These are phyloP conservation scores for Muscidifurax raptorellus DNA, from an alignment of 1,140 invertebrate species.

Conservation along the genomic window DNA sequence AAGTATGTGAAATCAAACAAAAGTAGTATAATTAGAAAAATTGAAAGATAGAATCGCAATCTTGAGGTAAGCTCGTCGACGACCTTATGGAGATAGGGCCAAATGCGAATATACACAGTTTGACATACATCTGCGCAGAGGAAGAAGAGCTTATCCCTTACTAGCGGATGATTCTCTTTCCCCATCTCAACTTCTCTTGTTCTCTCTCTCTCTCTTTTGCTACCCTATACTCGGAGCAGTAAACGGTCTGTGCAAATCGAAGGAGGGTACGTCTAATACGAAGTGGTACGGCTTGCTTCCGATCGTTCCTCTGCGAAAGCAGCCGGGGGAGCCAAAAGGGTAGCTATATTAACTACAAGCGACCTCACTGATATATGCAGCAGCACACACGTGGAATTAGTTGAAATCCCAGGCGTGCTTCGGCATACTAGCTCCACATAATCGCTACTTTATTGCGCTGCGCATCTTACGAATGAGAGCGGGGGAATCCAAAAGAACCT, in stretches of 20 bases:
- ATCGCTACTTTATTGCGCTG: slow-evolving; percentile 50
- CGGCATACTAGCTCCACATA: slow-evolving; percentile 46
- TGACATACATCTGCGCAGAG: too few species aligned
- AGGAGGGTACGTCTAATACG: background rate
- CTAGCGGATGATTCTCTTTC: background rate
- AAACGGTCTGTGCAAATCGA: slow-evolving; percentile 34
- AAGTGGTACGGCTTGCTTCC: background rate
- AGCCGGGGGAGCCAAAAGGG: background rate
- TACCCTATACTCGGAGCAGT: background rate
- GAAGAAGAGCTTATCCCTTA: background rate
- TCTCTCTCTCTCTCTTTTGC: background rate
- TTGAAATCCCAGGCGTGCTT: slow-evolving; percentile 49
- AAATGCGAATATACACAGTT: background rate
- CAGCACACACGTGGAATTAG: slow-evolving; percentile 54
- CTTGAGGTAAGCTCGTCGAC: background rate
- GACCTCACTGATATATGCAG: slow-evolving; percentile 53
- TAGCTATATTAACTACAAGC: slow-evolving; percentile 31
- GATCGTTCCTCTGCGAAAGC: background rate
- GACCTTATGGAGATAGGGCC: background rate
- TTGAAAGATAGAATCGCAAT: background rate
- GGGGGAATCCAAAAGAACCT: background rate
- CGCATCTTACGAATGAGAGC: background rate
- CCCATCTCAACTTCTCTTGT: background rate
- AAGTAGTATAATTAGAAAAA: background rate
- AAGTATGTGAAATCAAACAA: background rate